Percentiles rank a stretch among this genome's conserved stretches.
Conservation (phyloP, 2,113 vertebrate genomes). For the Megaptera novaeangliae region DNA sequence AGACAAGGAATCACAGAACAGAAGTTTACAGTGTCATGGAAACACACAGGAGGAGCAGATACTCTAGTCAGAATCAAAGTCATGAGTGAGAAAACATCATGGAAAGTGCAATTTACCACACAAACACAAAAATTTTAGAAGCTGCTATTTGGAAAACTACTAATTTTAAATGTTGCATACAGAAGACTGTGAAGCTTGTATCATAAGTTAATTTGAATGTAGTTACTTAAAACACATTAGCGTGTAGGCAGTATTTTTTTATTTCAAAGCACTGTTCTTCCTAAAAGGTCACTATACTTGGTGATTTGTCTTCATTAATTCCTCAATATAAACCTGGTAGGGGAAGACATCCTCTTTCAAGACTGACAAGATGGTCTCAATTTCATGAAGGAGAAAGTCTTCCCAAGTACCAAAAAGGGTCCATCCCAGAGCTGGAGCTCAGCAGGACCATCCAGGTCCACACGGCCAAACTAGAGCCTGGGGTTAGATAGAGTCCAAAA, state of each 20-base stretch:
- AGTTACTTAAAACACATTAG: constrained; percentile 9
- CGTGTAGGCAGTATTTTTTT: not conserved
- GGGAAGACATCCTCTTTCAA: not conserved
- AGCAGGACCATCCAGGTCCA: not conserved
- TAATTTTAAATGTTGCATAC: not conserved
- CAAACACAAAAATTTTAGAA: constrained; percentile 12
- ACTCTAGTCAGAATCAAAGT: not conserved
- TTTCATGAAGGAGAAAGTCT: not conserved
- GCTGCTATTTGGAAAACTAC: not conserved
- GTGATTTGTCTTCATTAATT: not conserved
- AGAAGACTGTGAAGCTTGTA: not conserved
- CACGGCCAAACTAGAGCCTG: not conserved
- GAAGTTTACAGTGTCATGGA: not conserved
- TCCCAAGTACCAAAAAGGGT: not conserved
- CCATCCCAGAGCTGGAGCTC: not conserved
- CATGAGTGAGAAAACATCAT: not conserved
- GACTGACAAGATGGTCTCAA: not conserved
- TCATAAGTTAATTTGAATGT: not conserved
- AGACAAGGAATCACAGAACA: not conserved
- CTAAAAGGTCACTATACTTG: not conserved
- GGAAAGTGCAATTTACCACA: not conserved
- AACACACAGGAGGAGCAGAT: not conserved
- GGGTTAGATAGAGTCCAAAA: not conserved
- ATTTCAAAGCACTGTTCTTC: not conserved
- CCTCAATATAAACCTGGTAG: not conserved